phyloP scores from a whole-genome alignment of 2,888 invertebrate species.

The Lepas anatifera region DNA sequence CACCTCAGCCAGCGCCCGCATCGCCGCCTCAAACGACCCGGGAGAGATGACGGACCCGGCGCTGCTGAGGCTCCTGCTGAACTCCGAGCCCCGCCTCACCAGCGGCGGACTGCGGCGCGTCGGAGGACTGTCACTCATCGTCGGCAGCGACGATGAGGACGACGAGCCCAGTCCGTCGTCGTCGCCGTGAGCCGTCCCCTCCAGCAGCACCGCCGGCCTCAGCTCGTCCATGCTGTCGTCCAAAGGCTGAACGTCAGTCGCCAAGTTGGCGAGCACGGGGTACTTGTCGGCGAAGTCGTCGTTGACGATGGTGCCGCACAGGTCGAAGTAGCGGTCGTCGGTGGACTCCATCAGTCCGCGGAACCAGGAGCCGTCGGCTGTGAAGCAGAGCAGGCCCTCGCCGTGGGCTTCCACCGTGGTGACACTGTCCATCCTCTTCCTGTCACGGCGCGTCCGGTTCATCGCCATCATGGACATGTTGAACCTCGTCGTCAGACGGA shows the following conservation, averaged over 20 bases:
- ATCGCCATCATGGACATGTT: constrained; percentile 2
- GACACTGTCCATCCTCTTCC: background rate
- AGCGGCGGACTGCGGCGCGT: background rate
- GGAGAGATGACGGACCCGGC: background rate
- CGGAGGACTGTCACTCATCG: background rate
- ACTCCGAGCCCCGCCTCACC: background rate
- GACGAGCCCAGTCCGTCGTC: too few relatives aligned
- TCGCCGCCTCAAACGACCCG: background rate
- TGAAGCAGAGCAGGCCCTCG: constrained; percentile 28
- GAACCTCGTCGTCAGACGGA: too few relatives aligned
- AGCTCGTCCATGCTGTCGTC: too few relatives aligned
- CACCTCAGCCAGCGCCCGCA: background rate
- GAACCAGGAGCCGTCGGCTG: constrained; percentile 29
- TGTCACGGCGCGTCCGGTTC: background rate
- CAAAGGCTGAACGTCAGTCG: too few relatives aligned
- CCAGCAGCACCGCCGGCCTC: background rate
- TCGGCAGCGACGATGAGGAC: background rate
- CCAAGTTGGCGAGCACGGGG: too few relatives aligned
- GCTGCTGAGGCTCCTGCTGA: background rate
- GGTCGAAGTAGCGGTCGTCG: constrained; percentile 28
- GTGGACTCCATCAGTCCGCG: constrained; percentile 28
- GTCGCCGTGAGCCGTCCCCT: background rate
- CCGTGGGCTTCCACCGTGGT: constrained; percentile 27
- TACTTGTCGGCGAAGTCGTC: background rate
- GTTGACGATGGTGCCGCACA: constrained; percentile 24